Evolutionary conservation across 2,797 vertebrate species (phyloP), one percentile per base, ranked within the genome.

Genomic region (Smutsia gigantea): DNA sequence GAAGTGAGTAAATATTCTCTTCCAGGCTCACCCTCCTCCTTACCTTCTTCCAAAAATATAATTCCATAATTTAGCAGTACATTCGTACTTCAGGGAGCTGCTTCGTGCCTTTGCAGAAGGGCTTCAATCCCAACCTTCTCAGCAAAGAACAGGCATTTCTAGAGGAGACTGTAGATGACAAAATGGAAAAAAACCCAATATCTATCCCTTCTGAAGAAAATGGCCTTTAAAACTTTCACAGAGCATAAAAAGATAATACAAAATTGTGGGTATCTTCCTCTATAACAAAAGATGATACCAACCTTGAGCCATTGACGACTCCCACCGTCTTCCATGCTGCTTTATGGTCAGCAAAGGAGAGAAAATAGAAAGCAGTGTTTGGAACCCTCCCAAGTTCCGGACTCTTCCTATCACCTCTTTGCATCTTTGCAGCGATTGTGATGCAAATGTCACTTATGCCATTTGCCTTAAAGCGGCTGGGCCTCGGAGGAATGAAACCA

Each of bases 281-380:
- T 23, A 23, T 29, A 63, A 29, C 29, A 68, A 59, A 57, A n/a
- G 72, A 34, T 2, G n/a, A 34, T 17, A 19, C 37, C 49, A 46
- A 9, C 7, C 2, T 18, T 59, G 39, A 17, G 31, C 13, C 4
- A 2, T 31, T 11, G 9, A 17, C 17, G 2, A 8, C 12, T 6
- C 17, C 37, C 17, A 0, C 1, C 2, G 51, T 18, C 31, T 17
- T 27, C 15, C n/a, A 11, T 5, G 2, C 46, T 1, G 5, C 21
- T 12, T 25, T 12, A 1, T 15, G 0, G n/a, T 31, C 17, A 42
- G 39, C 23, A 27, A 55, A 46, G 29, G 8, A 59, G 69, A 2
- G 3, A 37, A 37, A 4, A 1, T 5, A 25, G 53, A 57, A 17
- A 57, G 34, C 34, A 17, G 31, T n/a, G 4, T 34, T 53, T 78